Base-by-base conservation (phyloP, 2,113 vertebrate genomes). In the Saguinus midas region DNA sequence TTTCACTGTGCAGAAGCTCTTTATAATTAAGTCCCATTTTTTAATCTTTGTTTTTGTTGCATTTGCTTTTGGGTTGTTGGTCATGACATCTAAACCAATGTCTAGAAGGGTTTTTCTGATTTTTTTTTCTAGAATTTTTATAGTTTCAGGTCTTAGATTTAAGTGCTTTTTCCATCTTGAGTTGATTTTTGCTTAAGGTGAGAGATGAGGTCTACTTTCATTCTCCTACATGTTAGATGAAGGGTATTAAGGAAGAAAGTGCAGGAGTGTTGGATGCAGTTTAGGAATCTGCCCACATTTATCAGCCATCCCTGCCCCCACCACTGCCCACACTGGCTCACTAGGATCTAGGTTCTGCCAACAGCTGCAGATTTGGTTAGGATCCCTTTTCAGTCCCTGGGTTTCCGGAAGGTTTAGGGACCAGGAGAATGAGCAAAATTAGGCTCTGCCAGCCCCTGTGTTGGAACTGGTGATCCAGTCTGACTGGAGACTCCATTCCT, bases 221-320 rank as follows among this genome's bases (percentile, higher is more conserved):
- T 64, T 64, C 61, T 64, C 27, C 27, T 32, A 32, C 61, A 64
- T 64, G 61, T 35, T 35, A 68, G 66, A 68, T n/a, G 66, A 68
- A 35, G 66, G 32, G 3, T 18, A 5, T 91, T 21, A 43, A 50
- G 70, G 84, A 55, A 37, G 52, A 45, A 73, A 78, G 68, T 20
- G 6, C 6, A 5, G 55, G 29, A 66, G 23, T 37, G 14, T 14
- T 3, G 10, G 2, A 2, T 18, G 9, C 8, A 27, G 11, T 40
- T 72, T 45, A 29, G 84, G 52, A 32, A 43, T 11, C 78, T 87
- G n/a, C 37, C 6, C 27, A 21, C 7, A 3, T 11, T 16, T 52
- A 6, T 16, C 16, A 18, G 14, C 55, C 43, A 13, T 27, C 23
- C 8, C 6, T 0, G 1, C 14, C 29, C 3, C 18, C 1, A 3